These are phyloP conservation scores for Arctocebus calabarensis DNA, from an alignment of 2,797 vertebrate genomes.

Conservation along the genomic window DNA sequence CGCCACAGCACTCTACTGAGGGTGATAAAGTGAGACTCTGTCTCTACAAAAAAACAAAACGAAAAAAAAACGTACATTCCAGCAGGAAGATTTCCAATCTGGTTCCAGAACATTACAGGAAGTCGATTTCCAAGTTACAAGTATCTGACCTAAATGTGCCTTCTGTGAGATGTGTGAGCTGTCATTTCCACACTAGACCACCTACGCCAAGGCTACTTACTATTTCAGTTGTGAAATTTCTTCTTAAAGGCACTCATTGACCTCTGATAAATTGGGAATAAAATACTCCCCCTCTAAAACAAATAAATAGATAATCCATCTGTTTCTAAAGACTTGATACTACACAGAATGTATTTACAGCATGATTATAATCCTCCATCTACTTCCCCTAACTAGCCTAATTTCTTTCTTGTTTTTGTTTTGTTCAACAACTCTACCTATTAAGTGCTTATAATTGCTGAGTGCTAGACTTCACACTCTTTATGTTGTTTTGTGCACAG, in stretches of 20 bases:
- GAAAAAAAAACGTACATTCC: too few species aligned
- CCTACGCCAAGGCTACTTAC: not conserved
- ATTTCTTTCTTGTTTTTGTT: not conserved
- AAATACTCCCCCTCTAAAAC: not conserved
- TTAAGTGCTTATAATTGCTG: not conserved
- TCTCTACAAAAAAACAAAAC: too few species aligned
- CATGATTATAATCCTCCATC: not conserved
- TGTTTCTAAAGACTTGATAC: slow-evolving; percentile 29
- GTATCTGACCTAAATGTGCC: not conserved
- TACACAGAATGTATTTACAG: slow-evolving; percentile 17
- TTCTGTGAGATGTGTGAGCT: not conserved
- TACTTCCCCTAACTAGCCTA: not conserved
- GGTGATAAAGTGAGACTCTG: too few species aligned
- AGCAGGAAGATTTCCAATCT: not conserved
- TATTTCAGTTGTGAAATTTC: not conserved
- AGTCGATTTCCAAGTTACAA: slow-evolving; percentile 46
- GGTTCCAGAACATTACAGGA: not conserved
- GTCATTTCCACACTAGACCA: not conserved
- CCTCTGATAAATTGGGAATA: not conserved
- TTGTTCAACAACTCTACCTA: not conserved
- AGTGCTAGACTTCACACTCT: not conserved
- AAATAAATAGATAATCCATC: not conserved
- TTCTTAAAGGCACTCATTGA: not conserved
- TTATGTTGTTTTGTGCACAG: not conserved
- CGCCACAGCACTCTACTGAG: too few species aligned